Base-by-base conservation (phyloP, 37 sponge, comb jelly and placozoan genomes). In the Halisarca cf. caerulea region DNA sequence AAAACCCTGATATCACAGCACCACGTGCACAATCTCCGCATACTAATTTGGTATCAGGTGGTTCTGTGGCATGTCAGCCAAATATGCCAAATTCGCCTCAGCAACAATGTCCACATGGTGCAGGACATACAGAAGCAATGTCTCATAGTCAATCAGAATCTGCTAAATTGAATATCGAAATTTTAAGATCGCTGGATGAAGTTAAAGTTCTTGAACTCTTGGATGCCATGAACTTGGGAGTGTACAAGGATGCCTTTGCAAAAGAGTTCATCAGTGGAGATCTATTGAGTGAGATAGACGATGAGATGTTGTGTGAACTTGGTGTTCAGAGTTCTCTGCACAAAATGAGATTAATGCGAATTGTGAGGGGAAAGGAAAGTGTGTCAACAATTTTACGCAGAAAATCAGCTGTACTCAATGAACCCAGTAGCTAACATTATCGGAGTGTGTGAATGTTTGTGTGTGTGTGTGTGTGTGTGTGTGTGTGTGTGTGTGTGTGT, bases 221-320 rank as follows among this genome's bases (percentile, higher is more conserved):
- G 45, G 77, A 74, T 8, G 45, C 42, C 24, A 74, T 74, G 77
- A 74, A 74, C 45, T 37, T 74, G 44, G 18, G 25, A 25, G 45
- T 24, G 40, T 74, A 74, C 77, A 74, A 43, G 45, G 77, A 74
- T 0, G 25, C 3, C 1, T 74, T 74, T 41, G 44, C 0, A 41
- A 23, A 74, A 41, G 77, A 74, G 25, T 44, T 36, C 9, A 74
- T 74, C 41, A 44, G 41, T 74, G 77, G 77, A 74, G 45, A 44
- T 3, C 18, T 39, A 23, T 17, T 74, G 45, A 37, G 14, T 5
- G 24, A 37, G 15, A n/a, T 74, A 9, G 24, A 15, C 41, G 45
- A 39, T 42, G 77, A 74, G 6, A 74, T 74, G 77, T 37, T 74
- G 4, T 23, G 18, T 44, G 77, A 74, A 2, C 21, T 74, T n/a